Conservation (phyloP, 2,888 invertebrate species). For the Catocala fraxini region DNA sequence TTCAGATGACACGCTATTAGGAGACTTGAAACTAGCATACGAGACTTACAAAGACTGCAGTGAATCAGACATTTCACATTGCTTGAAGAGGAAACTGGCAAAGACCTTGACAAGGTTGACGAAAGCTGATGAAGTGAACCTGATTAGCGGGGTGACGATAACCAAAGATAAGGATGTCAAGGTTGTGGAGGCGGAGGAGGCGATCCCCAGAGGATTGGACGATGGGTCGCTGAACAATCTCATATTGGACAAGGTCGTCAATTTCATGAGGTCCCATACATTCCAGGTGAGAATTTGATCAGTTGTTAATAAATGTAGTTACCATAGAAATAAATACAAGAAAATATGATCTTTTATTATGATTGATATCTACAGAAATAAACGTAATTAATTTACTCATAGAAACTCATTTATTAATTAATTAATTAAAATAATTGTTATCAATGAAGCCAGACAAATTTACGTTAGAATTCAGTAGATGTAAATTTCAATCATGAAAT, state of each 20-base stretch:
- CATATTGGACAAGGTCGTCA: constrained; percentile 91
- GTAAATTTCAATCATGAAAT: too few relatives aligned
- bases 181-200: constrained; percentile 90
- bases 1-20: constrained; percentile 84
- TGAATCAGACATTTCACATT: constrained; percentile 90
- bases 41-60: constrained; percentile 94
- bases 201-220: constrained; percentile 91
- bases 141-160: constrained; percentile 92
- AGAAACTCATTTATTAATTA: too few relatives aligned
- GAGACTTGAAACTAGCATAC: constrained; percentile 91
- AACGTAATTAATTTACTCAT: too few relatives aligned
- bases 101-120: constrained; percentile 92
- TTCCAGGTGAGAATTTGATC: constrained; percentile 88
- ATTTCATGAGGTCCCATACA: constrained; percentile 93
- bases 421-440: too few relatives aligned
- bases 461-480: too few relatives aligned
- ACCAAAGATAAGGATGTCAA: constrained; percentile 88
- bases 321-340: too few relatives aligned
- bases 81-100: constrained; percentile 93
- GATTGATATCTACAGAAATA: too few relatives aligned
- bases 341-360: too few relatives aligned
- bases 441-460: too few relatives aligned
- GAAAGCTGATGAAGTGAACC: constrained; percentile 89
- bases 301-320: too few relatives aligned
- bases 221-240: constrained; percentile 92